Evolutionary conservation across 1,140 invertebrate species (phyloP).

Genomic region (Drosophila kurseongensis): DNA sequence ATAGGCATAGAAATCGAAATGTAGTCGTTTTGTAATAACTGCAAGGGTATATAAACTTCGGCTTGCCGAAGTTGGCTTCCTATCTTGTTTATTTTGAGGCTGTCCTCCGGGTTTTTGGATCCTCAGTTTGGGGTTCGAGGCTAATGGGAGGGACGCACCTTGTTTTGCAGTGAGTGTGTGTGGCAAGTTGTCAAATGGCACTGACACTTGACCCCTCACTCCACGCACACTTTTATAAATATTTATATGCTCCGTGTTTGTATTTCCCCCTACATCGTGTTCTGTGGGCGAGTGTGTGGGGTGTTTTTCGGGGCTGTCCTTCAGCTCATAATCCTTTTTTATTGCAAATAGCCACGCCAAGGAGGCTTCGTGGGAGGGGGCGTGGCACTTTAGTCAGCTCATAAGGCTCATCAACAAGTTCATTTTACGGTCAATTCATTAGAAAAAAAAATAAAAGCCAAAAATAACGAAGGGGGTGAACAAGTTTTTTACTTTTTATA

Average conservation of each 20-base stretch:
- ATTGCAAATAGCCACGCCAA: slow-evolving; percentile 83
- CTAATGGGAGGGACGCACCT: slow-evolving; percentile 33
- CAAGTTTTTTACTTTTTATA: slow-evolving; percentile 44
- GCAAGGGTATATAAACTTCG: too few relatives aligned
- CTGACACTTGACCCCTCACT: slow-evolving; percentile 60
- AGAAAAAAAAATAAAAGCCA: slow-evolving; percentile 59
- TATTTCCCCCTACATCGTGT: slow-evolving; percentile 36
- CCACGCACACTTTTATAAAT: slow-evolving; percentile 56
- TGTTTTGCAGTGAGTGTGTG: slow-evolving; percentile 47
- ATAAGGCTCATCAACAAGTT: slow-evolving; percentile 83
- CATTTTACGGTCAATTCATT: slow-evolving; percentile 84
- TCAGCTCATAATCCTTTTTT: slow-evolving; percentile 81
- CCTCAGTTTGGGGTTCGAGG: slow-evolving; percentile 13
- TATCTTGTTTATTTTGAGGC: neutral
- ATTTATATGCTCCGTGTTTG: slow-evolving; percentile 64
- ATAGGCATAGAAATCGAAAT: too few relatives aligned
- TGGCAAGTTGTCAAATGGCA: slow-evolving; percentile 79
- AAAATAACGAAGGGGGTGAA: neutral
- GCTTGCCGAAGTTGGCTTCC: too few relatives aligned
- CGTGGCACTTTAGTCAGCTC: slow-evolving; percentile 57
- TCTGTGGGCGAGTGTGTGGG: slow-evolving; percentile 20
- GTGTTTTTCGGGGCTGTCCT: slow-evolving; percentile 62
- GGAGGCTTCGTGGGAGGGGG: slow-evolving; percentile 2
- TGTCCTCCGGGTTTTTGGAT: neutral
- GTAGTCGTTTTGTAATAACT: too few relatives aligned